A percentile compares a stretch with the other conserved stretches of the same genome.
These are phyloP conservation scores for Vanessa atalanta DNA, from an alignment of 1,140 invertebrate genomes.

Conservation along the genomic window DNA sequence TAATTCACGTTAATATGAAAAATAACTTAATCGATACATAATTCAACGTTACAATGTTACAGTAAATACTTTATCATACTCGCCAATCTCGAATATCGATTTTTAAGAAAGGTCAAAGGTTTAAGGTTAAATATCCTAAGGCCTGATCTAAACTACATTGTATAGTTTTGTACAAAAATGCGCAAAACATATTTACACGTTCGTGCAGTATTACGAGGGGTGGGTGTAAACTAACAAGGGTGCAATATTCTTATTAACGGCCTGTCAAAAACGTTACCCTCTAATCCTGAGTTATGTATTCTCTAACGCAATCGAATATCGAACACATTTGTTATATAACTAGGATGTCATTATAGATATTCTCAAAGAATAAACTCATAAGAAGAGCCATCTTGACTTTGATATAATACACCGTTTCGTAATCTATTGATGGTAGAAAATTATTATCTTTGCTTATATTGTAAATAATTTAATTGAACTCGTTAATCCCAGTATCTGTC, in stretches of 20 bases:
- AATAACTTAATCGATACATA: background rate
- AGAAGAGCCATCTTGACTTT: too few relatives aligned
- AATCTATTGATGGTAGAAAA: too few relatives aligned
- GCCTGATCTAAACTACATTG: background rate
- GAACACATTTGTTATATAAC: constrained; percentile 11
- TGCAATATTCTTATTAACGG: constrained; percentile 70
- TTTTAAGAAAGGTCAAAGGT: background rate
- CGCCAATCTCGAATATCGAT: background rate
- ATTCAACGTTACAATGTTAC: background rate
- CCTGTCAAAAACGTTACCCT: constrained; percentile 65
- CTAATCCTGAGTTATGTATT: constrained; percentile 63
- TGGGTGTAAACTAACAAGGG: constrained; percentile 74
- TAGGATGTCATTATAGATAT: background rate
- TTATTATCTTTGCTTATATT: too few relatives aligned
- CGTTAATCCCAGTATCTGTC: too few relatives aligned
- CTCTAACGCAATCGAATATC: constrained; percentile 38
- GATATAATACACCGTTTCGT: too few relatives aligned
- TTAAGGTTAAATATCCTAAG: constrained; percentile 1
- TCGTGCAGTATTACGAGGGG: constrained; percentile 50
- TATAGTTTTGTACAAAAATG: constrained; percentile 2
- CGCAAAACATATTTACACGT: constrained; percentile 7
- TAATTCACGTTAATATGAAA: background rate
- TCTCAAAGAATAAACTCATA: too few relatives aligned
- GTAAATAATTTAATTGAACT: too few relatives aligned
- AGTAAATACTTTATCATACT: background rate